Conservation (phyloP, 2,113 vertebrate species). For the Mastomys natalensis region DNA sequence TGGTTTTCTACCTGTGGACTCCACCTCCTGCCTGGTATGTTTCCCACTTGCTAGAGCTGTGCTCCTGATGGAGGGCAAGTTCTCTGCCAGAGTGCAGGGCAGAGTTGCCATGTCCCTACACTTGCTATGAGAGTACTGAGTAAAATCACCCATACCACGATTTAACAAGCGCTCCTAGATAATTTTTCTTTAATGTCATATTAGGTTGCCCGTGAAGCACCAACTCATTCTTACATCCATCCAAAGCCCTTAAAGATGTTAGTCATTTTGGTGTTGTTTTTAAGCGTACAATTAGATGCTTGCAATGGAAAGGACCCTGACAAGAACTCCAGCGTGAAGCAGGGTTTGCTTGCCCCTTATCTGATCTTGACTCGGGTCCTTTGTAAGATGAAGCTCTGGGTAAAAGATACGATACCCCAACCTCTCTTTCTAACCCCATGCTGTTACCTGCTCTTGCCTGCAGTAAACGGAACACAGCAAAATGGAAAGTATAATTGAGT, state of each 20-base stretch:
- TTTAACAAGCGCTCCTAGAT: not conserved
- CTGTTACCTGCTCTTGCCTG: not conserved
- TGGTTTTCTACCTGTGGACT: not conserved
- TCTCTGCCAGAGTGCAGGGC: not conserved
- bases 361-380: not conserved
- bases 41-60: not conserved
- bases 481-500: not conserved
- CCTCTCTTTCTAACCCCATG: not conserved
- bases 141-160: not conserved
- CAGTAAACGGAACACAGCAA: not conserved
- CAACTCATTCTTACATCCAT: not conserved
- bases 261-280: not conserved
- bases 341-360: not conserved
- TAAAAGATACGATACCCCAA: not conserved
- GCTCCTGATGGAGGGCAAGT: rapidly evolving
- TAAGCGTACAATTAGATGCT: not conserved
- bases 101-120: no score
- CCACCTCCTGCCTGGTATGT: not conserved
- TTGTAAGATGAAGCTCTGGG: not conserved
- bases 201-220: not conserved
- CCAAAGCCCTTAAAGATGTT: not conserved
- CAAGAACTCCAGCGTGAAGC: not conserved
- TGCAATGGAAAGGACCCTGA: not conserved
- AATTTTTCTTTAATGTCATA: not conserved
- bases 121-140: rapidly evolving